Conservation (phyloP, 2,888 invertebrate species). For the Uropetala carovei region DNA sequence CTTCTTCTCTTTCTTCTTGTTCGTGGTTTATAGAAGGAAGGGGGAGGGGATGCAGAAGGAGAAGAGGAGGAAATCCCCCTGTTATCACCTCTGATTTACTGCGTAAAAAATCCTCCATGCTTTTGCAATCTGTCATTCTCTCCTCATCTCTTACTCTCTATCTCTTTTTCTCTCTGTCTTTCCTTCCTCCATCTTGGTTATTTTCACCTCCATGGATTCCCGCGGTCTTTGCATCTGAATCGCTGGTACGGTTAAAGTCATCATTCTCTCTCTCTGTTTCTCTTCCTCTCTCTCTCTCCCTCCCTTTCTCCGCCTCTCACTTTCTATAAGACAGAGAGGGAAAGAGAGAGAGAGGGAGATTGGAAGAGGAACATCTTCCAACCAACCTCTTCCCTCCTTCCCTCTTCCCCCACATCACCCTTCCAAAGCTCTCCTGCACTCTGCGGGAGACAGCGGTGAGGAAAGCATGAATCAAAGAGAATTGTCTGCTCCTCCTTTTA, state of each 20-base stretch:
- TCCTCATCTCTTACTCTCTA: neutral
- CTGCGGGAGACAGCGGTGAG: slow-evolving; percentile 53
- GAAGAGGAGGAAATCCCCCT: too few species aligned
- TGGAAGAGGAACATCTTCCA: slow-evolving; percentile 27
- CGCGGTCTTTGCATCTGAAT: too few species aligned
- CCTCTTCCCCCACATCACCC: neutral
- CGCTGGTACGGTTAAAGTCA: neutral
- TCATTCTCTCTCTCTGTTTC: neutral
- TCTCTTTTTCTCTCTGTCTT: neutral
- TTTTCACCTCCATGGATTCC: neutral
- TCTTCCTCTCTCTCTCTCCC: neutral
- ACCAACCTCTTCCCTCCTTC: neutral
- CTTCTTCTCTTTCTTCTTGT: too few species aligned
- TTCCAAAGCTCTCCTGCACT: neutral
- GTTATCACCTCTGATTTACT: too few species aligned
- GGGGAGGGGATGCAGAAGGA: too few species aligned
- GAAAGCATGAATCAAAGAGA: slow-evolving; percentile 56
- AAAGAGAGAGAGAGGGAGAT: neutral
- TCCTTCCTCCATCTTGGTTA: neutral
- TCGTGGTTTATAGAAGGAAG: too few species aligned
- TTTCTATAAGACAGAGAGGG: neutral
- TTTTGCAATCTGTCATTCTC: neutral
- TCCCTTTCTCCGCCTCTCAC: neutral
- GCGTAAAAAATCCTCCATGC: too few species aligned
- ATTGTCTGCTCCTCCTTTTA: slow-evolving; percentile 37